Conservation (phyloP, 2,888 invertebrate species). For the Watsonalla cultraria region DNA sequence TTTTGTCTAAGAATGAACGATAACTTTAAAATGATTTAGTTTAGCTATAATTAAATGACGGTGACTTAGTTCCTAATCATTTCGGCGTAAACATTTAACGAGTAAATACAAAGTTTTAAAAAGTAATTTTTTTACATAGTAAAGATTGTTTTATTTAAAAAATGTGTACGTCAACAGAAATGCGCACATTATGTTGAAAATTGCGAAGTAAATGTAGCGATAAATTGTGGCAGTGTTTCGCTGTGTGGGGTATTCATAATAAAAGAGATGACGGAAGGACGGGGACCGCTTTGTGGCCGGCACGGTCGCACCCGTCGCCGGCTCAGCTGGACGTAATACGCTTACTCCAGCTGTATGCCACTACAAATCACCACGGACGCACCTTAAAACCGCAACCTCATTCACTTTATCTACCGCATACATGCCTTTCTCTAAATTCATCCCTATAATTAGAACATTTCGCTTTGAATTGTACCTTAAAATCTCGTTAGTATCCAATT, state of each 20-base stretch:
- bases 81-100: too few species aligned
- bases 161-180: neutral
- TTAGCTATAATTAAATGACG: neutral
- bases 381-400: neutral
- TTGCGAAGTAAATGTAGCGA: neutral
- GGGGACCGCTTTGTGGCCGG: conserved; percentile 8
- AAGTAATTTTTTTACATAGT: too few species aligned
- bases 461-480: too few species aligned
- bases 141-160: too few species aligned
- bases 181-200: too few species aligned
- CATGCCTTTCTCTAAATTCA: neutral
- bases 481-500: too few species aligned
- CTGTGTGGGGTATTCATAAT: conserved; percentile 16
- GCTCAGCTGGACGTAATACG: conserved; percentile 5
- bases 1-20: neutral
- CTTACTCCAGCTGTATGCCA: neutral
- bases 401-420: too few species aligned
- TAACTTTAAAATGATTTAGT: neutral
- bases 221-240: neutral
- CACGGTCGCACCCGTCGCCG: conserved; percentile 8
- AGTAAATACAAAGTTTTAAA: too few species aligned
- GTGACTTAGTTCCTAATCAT: too few species aligned
- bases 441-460: neutral
- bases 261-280: conserved; percentile 19
- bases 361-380: neutral